These are phyloP conservation scores for Pelmatolapia mariae DNA, from an alignment of 2,113 vertebrate genomes.

Conservation along the genomic window DNA sequence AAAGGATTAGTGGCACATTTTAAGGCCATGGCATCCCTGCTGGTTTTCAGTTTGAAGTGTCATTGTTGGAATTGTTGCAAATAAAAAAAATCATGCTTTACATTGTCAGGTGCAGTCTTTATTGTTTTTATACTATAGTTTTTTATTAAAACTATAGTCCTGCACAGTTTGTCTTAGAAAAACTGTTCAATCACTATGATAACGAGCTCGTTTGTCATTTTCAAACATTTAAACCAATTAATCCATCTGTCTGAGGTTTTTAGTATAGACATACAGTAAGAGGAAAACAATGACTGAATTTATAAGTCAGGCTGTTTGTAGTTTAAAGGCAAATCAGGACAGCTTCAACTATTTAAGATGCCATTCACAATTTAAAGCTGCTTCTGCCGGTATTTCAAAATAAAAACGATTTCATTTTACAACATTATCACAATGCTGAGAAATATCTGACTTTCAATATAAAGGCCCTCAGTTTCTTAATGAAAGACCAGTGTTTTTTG, in stretches of 20 bases:
- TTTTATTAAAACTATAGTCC: neutral
- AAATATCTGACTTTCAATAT: no score
- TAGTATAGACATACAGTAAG: neutral
- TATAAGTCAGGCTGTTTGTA: neutral
- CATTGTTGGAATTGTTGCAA: neutral
- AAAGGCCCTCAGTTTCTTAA: no score
- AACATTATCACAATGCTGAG: no score
- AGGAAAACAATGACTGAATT: neutral
- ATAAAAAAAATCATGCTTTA: accelerated
- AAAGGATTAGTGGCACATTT: neutral
- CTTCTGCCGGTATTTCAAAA: accelerated
- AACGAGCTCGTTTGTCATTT: neutral
- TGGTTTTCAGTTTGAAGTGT: neutral
- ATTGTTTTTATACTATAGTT: neutral
- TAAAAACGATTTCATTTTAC: no score
- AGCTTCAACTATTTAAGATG: neutral
- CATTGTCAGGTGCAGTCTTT: neutral
- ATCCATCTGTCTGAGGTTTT: neutral
- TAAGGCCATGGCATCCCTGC: neutral
- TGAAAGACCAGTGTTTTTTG: no score
- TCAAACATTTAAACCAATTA: neutral
- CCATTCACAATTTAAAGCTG: neutral
- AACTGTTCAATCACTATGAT: neutral
- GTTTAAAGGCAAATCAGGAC: neutral
- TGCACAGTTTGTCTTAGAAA: neutral